Evolutionary conservation across 1,140 invertebrate genomes (phyloP).

Genomic region (Drosophila subobscura): DNA sequence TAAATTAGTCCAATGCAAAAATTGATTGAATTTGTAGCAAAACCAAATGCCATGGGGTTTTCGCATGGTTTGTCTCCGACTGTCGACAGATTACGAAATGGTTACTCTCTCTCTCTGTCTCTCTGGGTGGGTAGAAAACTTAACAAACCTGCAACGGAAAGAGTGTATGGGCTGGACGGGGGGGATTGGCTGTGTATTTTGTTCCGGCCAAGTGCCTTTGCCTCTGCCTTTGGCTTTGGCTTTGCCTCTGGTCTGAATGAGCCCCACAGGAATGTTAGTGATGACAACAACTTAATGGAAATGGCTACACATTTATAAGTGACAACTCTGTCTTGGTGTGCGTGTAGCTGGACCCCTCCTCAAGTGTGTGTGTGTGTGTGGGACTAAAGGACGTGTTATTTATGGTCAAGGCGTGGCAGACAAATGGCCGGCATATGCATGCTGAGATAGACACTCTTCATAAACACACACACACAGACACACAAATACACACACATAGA

Average conservation of each 20-base stretch:
- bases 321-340: conserved; percentile 62
- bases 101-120: no score
- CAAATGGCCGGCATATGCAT: conserved; percentile 77
- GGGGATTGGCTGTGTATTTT: neutral
- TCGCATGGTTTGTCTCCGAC: no score
- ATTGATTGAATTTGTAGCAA: no score
- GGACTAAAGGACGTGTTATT: conserved; percentile 71
- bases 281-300: conserved; percentile 82
- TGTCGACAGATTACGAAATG: no score
- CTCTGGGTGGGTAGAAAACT: neutral
- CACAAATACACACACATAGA: conserved; percentile 27
- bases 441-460: conserved; percentile 47
- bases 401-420: conserved; percentile 78
- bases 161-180: neutral
- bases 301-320: conserved; percentile 81
- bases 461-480: conserved; percentile 14
- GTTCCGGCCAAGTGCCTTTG: conserved; percentile 51
- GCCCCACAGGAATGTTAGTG: conserved; percentile 74
- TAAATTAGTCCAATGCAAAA: no score
- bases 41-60: no score
- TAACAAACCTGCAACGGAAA: neutral
- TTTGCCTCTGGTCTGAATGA: conserved; percentile 24
- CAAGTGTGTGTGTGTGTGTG: conserved; percentile 12
- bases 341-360: conserved; percentile 1
- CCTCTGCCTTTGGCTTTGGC: neutral